Percentiles rank a stretch among this genome's conserved stretches.
phyloP scores from a whole-genome alignment of 2,113 vertebrate genomes.

The Arizona elegans region DNA sequence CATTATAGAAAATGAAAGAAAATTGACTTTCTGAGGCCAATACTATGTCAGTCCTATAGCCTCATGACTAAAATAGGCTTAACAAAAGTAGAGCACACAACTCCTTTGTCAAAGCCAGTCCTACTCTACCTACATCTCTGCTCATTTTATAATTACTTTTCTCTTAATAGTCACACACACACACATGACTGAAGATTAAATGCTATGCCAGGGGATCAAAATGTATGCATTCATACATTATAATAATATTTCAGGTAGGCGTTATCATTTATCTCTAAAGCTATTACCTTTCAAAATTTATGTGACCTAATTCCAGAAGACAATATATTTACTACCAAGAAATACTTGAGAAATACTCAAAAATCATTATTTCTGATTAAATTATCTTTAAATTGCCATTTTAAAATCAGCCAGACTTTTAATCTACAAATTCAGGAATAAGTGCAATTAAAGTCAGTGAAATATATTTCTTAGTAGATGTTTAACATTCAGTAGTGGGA shows the following conservation, averaged over 20 bases:
- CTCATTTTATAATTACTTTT: not conserved
- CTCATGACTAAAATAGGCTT: not conserved
- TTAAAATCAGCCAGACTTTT: not conserved
- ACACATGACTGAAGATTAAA: not conserved
- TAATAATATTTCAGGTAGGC: not conserved
- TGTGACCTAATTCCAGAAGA: not conserved
- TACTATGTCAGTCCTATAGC: not conserved
- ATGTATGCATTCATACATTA: not conserved
- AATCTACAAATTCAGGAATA: not conserved
- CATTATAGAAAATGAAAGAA: not conserved
- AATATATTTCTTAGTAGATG: not conserved
- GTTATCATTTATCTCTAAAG: not conserved
- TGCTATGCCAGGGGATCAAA: not conserved
- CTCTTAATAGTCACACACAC: not conserved
- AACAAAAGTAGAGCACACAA: not conserved
- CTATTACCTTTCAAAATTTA: not conserved
- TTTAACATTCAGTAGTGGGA: not conserved
- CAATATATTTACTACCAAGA: not conserved
- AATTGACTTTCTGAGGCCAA: not conserved
- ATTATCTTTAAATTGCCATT: not conserved
- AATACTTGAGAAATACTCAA: not conserved
- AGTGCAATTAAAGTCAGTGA: not conserved
- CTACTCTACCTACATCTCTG: not conserved
- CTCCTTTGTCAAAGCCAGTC: not conserved
- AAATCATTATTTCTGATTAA: not conserved